A percentile compares a stretch with the other conserved stretches of the same genome.
phyloP scores from a whole-genome alignment of 2,113 vertebrate genomes.

The Thunnus maccoyii region DNA sequence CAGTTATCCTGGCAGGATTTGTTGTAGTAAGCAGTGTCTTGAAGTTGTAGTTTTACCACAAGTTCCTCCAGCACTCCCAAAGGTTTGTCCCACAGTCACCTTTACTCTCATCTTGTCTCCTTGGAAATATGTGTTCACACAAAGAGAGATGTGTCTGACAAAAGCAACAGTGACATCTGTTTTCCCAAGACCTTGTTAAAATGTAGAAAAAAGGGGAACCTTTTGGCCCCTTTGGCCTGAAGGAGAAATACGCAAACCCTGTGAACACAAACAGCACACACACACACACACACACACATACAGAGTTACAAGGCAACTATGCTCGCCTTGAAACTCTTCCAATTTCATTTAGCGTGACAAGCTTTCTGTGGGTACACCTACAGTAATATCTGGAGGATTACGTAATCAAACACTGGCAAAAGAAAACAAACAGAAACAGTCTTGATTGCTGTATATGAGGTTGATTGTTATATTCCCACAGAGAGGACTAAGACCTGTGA shows the following conservation, averaged over 20 bases:
- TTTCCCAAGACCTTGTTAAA: conserved; percentile 25
- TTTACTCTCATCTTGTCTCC: conserved; percentile 30
- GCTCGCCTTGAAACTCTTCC: conserved; percentile 16
- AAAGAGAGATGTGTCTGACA: conserved; percentile 30
- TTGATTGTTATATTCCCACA: conserved; percentile 12
- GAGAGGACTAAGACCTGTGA: neutral
- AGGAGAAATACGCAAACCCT: neutral
- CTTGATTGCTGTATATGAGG: conserved; percentile 10
- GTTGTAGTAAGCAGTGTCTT: conserved; percentile 27
- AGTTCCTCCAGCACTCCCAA: neutral
- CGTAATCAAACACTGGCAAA: conserved; percentile 42
- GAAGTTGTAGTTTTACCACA: conserved; percentile 16
- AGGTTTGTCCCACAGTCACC: conserved; percentile 17
- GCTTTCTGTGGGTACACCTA: conserved; percentile 38
- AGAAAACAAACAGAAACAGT: conserved; percentile 27
- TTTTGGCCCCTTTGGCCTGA: conserved; percentile 16
- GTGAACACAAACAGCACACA: conserved; percentile 10
- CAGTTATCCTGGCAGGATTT: conserved; percentile 14
- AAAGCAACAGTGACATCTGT: conserved; percentile 24
- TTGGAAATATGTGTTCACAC: conserved; percentile 23
- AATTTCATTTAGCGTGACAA: conserved; percentile 38
- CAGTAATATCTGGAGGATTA: conserved; percentile 31
- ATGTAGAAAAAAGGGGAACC: neutral
- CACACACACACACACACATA: neutral
- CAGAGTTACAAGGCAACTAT: conserved; percentile 3